Conservation (phyloP, 2,888 invertebrate genomes). For the Perithous albicinctus region DNA sequence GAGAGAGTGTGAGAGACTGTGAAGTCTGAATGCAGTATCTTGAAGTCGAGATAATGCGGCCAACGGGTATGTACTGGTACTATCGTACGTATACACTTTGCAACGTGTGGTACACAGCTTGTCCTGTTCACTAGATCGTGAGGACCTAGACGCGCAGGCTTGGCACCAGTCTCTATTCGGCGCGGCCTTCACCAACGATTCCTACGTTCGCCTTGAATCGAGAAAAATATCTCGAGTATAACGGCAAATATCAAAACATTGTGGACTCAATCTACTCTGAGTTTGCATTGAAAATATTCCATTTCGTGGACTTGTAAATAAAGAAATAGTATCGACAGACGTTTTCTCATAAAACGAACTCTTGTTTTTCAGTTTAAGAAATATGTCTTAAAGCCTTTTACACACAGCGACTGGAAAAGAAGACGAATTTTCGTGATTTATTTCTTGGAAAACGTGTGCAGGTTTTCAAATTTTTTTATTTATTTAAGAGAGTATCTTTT, state of each 20-base stretch:
- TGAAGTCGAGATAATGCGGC: constrained; percentile 44
- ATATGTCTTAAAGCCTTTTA: not conserved
- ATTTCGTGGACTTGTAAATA: not conserved
- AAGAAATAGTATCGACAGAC: not conserved
- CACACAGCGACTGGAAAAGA: not conserved
- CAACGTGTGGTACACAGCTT: not conserved
- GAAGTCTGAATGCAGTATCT: constrained; percentile 4
- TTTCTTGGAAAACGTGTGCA: no score
- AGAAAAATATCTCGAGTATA: constrained; percentile 20
- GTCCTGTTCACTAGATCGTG: constrained; percentile 48
- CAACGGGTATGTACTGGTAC: constrained; percentile 40
- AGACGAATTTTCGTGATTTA: no score
- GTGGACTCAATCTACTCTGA: not conserved
- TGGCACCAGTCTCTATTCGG: constrained; percentile 71
- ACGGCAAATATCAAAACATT: constrained; percentile 40
- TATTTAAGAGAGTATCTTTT: no score
- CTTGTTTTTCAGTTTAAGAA: not conserved
- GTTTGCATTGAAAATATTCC: constrained; percentile 22
- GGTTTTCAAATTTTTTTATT: no score
- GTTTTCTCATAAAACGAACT: not conserved
- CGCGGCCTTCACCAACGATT: constrained; percentile 52
- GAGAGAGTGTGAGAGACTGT: constrained; percentile 12
- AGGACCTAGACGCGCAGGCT: constrained; percentile 73
- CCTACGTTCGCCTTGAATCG: constrained; percentile 47
- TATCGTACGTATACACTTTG: not conserved